Conservation (phyloP, 2,113 vertebrate species). For the Leptodactylus fuscus region DNA sequence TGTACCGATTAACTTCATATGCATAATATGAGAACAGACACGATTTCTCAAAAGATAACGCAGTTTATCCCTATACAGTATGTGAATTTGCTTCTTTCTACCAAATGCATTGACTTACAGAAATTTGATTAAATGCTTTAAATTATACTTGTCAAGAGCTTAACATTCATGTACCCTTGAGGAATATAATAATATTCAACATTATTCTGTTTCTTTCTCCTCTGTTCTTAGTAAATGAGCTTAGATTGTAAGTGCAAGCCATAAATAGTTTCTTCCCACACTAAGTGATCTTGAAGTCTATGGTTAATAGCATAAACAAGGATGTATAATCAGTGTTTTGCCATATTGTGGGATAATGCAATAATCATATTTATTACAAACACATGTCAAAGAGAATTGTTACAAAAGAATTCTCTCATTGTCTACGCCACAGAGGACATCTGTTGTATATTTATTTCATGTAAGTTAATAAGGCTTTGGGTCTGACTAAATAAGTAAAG, state of each 20-base stretch:
- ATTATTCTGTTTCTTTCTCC: slow-evolving; percentile 39
- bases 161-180: slow-evolving; percentile 38
- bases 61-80: slow-evolving; percentile 8
- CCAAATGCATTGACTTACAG: slow-evolving; percentile 45
- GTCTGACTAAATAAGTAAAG: slow-evolving; percentile 66
- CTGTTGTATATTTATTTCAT: slow-evolving; percentile 73
- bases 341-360: slow-evolving; percentile 67
- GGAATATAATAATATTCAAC: slow-evolving; percentile 50
- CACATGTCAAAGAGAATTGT: slow-evolving; percentile 69
- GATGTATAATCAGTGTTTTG: slow-evolving; percentile 59
- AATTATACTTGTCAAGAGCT: slow-evolving; percentile 50
- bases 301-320: slow-evolving; percentile 56
- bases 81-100: slow-evolving; percentile 30
- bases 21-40: neutral
- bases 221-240: slow-evolving; percentile 49
- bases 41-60: slow-evolving; percentile 20
- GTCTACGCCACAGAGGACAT: slow-evolving; percentile 68
- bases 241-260: slow-evolving; percentile 45
- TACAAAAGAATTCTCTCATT: slow-evolving; percentile 68
- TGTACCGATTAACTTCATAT: neutral
- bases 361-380: slow-evolving; percentile 72
- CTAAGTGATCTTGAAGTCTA: slow-evolving; percentile 47
- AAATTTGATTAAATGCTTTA: slow-evolving; percentile 52
- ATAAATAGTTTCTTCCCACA: slow-evolving; percentile 58
- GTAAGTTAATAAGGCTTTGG: slow-evolving; percentile 69